These are phyloP conservation scores for Oophaga pumilio DNA, from an alignment of 2,113 vertebrate genomes.

Conservation along the genomic window DNA sequence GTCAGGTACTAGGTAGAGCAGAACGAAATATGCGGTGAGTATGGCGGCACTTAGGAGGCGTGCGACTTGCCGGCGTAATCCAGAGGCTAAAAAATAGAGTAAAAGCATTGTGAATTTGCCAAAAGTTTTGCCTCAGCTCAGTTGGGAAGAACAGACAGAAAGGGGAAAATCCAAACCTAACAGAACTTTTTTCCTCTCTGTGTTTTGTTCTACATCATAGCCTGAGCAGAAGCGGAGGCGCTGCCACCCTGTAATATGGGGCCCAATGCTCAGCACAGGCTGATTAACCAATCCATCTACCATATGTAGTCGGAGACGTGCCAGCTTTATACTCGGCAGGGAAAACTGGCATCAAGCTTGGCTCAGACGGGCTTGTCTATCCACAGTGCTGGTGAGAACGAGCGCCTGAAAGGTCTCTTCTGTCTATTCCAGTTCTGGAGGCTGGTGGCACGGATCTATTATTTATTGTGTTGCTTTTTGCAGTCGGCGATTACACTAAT, in stretches of 20 bases:
- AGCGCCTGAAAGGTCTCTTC: conserved; percentile 67
- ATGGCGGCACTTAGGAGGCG: too few species aligned
- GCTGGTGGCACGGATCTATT: conserved; percentile 70
- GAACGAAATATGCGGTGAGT: too few species aligned
- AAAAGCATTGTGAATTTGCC: background rate
- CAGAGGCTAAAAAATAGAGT: background rate
- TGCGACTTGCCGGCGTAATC: too few species aligned
- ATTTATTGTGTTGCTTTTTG: conserved; percentile 69
- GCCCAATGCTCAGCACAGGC: conserved; percentile 77
- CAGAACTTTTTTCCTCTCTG: conserved; percentile 61
- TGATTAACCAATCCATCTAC: conserved; percentile 86
- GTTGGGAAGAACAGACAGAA: conserved; percentile 56
- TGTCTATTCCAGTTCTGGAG: conserved; percentile 62
- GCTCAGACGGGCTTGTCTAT: conserved; percentile 66
- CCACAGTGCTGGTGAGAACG: conserved; percentile 61
- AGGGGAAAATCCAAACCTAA: conserved; percentile 67
- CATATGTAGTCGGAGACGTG: conserved; percentile 85
- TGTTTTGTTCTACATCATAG: conserved; percentile 70
- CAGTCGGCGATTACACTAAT: conserved; percentile 72
- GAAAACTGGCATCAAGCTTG: conserved; percentile 75
- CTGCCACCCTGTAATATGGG: conserved; percentile 72
- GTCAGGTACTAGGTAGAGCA: too few species aligned
- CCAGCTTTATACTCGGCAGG: conserved; percentile 75
- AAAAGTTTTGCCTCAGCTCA: background rate
- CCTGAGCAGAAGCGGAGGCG: conserved; percentile 69